Base-by-base conservation (phyloP, 2,797 vertebrate species). In the Hydrolagus colliei region DNA sequence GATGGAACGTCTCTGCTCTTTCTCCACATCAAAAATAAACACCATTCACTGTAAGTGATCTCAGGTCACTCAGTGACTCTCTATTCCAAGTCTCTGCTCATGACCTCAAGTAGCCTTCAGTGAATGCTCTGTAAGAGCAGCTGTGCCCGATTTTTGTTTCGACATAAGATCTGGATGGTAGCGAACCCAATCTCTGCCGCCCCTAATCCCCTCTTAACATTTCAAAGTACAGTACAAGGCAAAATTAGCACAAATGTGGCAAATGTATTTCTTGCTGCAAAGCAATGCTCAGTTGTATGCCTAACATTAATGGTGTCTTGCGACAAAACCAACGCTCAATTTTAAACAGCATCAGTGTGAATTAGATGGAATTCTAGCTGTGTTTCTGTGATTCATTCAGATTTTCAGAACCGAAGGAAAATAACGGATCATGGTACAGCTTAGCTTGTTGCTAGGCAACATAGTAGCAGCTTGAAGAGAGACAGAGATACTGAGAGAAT, bases 401-500 rank as follows among this genome's bases (percentile, higher is more conserved):
- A 14, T 35, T 65, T 41, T 52, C 32, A 32, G 13, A 32, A 35
- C 62, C 0, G 22, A 5, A 4, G 32, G 27, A 78, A 78, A 78
- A 62, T 18, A 52, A 62, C 6, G 61, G 76, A n/a, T 16, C 0
- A 62, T 27, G n/a, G 52, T 65, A 62, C n/a, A 63, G 78, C n/a
- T 35, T 61, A 80, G 22, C 62, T 65, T 80, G 61, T 63, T 77
- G 75, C 75, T 20, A 77, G 18, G 75, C 41, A 77, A 61, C 75
- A 77, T 77, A 77, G 2, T 20, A 61, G 75, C 52, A 59, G 41
- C 12, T n/a, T 52, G 52, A 77, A 16, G 61, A 22, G 61, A 77
- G 52, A 20, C 18, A 77, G 52, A 77, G 10, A 10, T 59, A 76
- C n/a, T 10, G 18, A 11, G 41, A 76, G 18, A 59, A 76, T 59